A percentile compares a stretch with the other conserved stretches of the same genome.
Conservation (phyloP, 2,113 vertebrate genomes). For the Trematomus loennbergii region DNA sequence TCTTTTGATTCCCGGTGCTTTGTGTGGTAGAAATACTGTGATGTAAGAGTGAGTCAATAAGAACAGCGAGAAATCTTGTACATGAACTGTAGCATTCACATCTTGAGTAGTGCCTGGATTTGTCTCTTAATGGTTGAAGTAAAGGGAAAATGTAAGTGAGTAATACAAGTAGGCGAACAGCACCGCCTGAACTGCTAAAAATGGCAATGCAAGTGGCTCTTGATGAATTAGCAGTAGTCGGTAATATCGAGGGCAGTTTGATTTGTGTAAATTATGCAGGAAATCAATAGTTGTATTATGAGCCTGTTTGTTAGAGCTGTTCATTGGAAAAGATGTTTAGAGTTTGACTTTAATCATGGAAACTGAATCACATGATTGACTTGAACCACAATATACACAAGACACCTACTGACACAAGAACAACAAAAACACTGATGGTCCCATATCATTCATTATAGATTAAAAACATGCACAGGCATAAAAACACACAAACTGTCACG, state of each 20-base stretch:
- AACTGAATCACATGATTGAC: conserved; percentile 7
- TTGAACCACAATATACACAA: conserved; percentile 23
- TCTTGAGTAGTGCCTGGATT: background rate
- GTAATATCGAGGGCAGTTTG: conserved; percentile 11
- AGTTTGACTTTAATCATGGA: conserved; percentile 9
- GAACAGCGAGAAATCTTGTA: conserved; percentile 24
- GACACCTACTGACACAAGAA: conserved; percentile 39
- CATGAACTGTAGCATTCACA: conserved; percentile 5
- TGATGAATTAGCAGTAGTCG: conserved; percentile 30
- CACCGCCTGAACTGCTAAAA: conserved; percentile 32
- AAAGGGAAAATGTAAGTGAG: background rate
- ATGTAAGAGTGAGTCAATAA: conserved; percentile 61
- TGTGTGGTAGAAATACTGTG: conserved; percentile 47
- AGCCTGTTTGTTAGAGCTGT: conserved; percentile 31
- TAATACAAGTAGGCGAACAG: conserved; percentile 18
- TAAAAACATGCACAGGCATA: conserved; percentile 55
- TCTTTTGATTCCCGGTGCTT: conserved; percentile 32
- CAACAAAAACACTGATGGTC: conserved; percentile 47
- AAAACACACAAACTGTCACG: conserved; percentile 54
- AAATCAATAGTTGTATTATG: conserved; percentile 42
- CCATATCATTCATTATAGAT: conserved; percentile 72
- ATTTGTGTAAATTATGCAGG: conserved; percentile 31
- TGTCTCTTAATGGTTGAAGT: conserved; percentile 20
- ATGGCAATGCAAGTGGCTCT: conserved; percentile 19
- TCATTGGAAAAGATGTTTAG: background rate